These are phyloP conservation scores for Cinclus mexicanus DNA, from an alignment of 2,113 vertebrate genomes.

Conservation along the genomic window DNA sequence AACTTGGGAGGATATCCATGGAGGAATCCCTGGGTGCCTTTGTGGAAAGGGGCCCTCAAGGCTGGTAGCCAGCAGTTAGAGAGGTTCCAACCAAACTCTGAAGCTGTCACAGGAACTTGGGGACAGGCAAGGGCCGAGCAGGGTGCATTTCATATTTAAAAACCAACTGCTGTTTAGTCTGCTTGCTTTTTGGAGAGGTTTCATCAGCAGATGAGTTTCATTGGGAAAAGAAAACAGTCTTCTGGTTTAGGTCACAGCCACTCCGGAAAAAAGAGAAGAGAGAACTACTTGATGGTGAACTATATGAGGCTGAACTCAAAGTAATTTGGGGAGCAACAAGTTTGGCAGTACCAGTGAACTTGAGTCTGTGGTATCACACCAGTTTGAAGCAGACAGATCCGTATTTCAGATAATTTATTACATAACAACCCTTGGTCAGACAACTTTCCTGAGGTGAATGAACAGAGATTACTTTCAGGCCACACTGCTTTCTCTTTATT, in stretches of 20 bases:
- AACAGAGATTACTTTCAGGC: slow-evolving; percentile 15
- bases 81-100: not conserved
- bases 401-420: not conserved
- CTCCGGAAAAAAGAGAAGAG: not conserved
- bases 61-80: not conserved
- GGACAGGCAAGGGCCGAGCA: not conserved
- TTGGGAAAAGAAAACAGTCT: not conserved
- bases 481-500: not conserved
- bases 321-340: not conserved
- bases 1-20: not conserved
- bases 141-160: not conserved
- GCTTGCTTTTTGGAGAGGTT: not conserved
- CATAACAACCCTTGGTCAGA: not conserved
- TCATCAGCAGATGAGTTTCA: not conserved
- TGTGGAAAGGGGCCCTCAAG: not conserved
- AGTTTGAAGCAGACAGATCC: not conserved
- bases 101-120: not conserved
- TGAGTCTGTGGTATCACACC: not conserved
- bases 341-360: not conserved
- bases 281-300: not conserved
- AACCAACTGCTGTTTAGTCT: not conserved
- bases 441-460: not conserved
- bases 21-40: not conserved
- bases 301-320: not conserved
- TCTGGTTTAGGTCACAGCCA: not conserved